Evolutionary conservation across 1,140 invertebrate genomes (phyloP).

Genomic region (Penaeus vannamei): DNA sequence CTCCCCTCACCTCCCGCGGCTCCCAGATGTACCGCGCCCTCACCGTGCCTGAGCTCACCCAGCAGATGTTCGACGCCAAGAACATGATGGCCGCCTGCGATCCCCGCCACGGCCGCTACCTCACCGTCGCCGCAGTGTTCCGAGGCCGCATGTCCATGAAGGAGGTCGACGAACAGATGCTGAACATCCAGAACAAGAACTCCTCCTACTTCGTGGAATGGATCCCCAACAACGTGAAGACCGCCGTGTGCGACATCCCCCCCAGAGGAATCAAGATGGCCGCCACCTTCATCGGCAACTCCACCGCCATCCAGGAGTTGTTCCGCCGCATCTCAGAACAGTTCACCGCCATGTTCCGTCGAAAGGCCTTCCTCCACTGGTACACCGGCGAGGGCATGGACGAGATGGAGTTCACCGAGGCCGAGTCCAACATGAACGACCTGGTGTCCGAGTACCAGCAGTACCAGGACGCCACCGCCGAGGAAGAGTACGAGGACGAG

Average conservation of each 20-base stretch:
- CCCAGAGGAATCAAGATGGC: slow-evolving; percentile 59
- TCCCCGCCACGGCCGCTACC: slow-evolving; percentile 56
- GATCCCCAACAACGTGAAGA: slow-evolving; percentile 58
- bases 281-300: slow-evolving; percentile 57
- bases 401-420: slow-evolving; percentile 61
- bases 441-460: slow-evolving; percentile 53
- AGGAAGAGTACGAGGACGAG: slow-evolving; percentile 55
- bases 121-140: slow-evolving; percentile 57
- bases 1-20: slow-evolving; percentile 52
- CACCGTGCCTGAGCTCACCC: slow-evolving; percentile 56
- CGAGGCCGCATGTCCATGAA: slow-evolving; percentile 58
- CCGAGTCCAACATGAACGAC: slow-evolving; percentile 54
- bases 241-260: slow-evolving; percentile 56
- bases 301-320: slow-evolving; percentile 53
- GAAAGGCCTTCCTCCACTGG: slow-evolving; percentile 59
- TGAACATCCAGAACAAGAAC: slow-evolving; percentile 58
- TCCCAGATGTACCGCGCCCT: slow-evolving; percentile 58
- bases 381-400: slow-evolving; percentile 57
- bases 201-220: slow-evolving; percentile 58
- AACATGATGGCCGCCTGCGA: slow-evolving; percentile 60
- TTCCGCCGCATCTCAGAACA: slow-evolving; percentile 60
- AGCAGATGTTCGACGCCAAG: slow-evolving; percentile 60
- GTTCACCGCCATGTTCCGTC: slow-evolving; percentile 58
- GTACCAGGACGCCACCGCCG: slow-evolving; percentile 55
- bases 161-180: slow-evolving; percentile 57